These are phyloP conservation scores for Gastrophryne carolinensis DNA, from an alignment of 2,797 vertebrate genomes.

Conservation along the genomic window DNA sequence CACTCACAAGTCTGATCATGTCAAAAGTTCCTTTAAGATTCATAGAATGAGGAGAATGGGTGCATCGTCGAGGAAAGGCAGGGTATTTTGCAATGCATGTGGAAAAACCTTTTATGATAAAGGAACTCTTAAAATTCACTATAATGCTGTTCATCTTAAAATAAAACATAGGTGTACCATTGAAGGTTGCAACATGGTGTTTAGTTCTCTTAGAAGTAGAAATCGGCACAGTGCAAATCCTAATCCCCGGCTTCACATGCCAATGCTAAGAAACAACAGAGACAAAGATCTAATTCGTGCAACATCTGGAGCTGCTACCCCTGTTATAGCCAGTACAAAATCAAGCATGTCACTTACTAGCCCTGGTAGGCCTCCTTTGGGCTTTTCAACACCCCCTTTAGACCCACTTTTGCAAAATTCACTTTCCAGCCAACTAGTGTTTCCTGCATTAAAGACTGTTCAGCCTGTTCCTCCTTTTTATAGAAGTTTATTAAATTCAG, in stretches of 20 bases:
- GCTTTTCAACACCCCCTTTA: constrained; percentile 92
- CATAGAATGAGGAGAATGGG: constrained; percentile 87
- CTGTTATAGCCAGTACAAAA: constrained; percentile 95
- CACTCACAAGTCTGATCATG: constrained; percentile 71
- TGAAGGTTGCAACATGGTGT: constrained; percentile 86
- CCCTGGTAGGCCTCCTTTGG: constrained; percentile 90
- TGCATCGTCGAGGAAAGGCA: constrained; percentile 90
- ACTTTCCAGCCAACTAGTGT: constrained; percentile 90
- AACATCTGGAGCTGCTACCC: constrained; percentile 84
- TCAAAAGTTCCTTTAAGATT: constrained; percentile 78
- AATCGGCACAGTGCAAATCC: constrained; percentile 97
- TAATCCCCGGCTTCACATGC: constrained; percentile 82
- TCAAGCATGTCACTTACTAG: constrained; percentile 88
- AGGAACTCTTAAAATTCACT: constrained; percentile 81
- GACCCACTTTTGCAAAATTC: constrained; percentile 91
- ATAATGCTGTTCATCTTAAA: constrained; percentile 79
- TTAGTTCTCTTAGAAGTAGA: constrained; percentile 95
- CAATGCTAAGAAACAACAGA: constrained; percentile 91
- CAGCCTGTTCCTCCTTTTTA: constrained; percentile 98
- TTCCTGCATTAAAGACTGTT: constrained; percentile 94
- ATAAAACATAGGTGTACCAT: constrained; percentile 81
- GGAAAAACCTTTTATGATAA: constrained; percentile 84
- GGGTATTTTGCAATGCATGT: constrained; percentile 95
- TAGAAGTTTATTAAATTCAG: constrained; percentile 89
- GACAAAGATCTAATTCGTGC: constrained; percentile 97